These are phyloP conservation scores for Papio anubis DNA, from an alignment of 2,113 vertebrate species.

Conservation along the genomic window DNA sequence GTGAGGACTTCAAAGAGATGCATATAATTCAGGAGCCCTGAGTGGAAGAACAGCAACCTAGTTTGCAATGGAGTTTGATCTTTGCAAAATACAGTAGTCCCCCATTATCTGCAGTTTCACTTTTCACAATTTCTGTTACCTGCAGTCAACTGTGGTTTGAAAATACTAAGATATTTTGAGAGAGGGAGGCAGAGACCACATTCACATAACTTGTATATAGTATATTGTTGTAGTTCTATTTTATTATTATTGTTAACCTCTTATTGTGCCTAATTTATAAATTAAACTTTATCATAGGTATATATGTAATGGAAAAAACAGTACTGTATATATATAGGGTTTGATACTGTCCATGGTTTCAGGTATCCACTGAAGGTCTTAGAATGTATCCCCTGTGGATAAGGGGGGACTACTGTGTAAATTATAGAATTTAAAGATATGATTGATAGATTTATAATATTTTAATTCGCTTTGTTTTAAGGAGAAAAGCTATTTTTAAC, in stretches of 20 bases:
- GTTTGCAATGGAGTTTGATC: conserved; percentile 1
- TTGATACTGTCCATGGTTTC: not conserved
- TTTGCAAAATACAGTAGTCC: not conserved
- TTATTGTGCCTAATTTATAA: not conserved
- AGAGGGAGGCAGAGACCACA: not conserved
- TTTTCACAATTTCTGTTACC: not conserved
- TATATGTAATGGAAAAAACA: not conserved
- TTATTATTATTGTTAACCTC: not conserved
- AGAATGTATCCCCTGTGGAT: not conserved
- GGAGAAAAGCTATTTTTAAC: not conserved
- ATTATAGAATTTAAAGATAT: conserved; percentile 7
- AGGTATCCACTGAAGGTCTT: not conserved
- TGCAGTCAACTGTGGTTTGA: not conserved
- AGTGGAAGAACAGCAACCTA: not conserved
- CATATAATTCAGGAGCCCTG: not conserved
- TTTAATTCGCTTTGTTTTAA: conserved; percentile 22
- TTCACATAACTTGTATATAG: not conserved
- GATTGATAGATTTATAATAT: not conserved
- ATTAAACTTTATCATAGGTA: not conserved
- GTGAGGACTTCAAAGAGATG: not conserved
- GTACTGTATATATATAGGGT: not conserved
- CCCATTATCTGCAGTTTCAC: not conserved
- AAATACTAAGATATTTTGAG: not conserved
- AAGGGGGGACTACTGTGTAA: not conserved
- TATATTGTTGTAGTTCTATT: not conserved